Base-by-base conservation (phyloP, 2,797 vertebrate genomes). In the Urocyon cinereoargenteus region DNA sequence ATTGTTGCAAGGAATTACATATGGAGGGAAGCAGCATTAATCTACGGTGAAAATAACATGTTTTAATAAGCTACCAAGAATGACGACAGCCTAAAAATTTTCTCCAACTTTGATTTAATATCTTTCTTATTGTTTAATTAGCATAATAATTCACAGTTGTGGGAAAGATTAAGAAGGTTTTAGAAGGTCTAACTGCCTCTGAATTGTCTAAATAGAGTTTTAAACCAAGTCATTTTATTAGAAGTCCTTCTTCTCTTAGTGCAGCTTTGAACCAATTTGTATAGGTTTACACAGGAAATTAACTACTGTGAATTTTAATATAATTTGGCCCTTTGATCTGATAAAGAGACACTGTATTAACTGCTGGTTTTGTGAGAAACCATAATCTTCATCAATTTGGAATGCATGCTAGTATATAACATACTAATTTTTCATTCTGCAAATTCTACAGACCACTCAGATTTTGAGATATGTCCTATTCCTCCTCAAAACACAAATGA, bases 301-400 rank as follows among this genome's bases (percentile, higher is more conserved):
- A 99, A 99, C 97, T 98, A 98, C 98, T 98, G 97, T 51, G 97
- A 98, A 97, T 98, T 99, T 99, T 99, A 99, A 99, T 99, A 99
- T 99, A 98, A 97, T 98, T 98, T 98, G 97, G 97, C 95, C 97
- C 97, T 98, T 97, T 83, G 59, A 98, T 99, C 98, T 98, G 98
- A 99, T 99, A 97, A 93, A 83, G 97, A 97, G 96, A 96, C 98
- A 97, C 82, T 98, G 96, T 98, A 99, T 98, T 98, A 99, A 98
- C 98, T 98, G 97, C 95, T 96, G 96, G 89, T 92, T 98, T 96
- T 98, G 96, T 96, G 97, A 97, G 97, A 97, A 98, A 97, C 92
- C 73, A 28, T 97, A 98, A 98, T 92, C 93, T 98, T 91, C 97
- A 97, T 98, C 97, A 95, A 96, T 98, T 97, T 98, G 2, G 89